Evolutionary conservation across 2,797 vertebrate species (phyloP).

Genomic region (Brachyalestes nurse): DNA sequence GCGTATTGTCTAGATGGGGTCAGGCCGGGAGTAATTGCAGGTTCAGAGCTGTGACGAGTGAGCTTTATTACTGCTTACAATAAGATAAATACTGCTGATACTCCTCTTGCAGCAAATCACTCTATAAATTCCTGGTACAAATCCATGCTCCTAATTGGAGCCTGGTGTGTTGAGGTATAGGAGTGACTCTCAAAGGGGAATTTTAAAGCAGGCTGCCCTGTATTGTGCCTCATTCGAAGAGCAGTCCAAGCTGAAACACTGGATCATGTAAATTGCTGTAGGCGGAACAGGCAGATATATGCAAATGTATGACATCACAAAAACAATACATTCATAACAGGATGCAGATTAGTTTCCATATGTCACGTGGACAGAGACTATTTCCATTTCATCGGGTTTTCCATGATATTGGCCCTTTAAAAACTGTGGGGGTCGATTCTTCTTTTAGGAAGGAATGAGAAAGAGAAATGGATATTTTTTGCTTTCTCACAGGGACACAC

Average conservation of each 20-base stretch:
- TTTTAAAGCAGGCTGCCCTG: background rate
- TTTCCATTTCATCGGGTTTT: background rate
- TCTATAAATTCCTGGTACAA: background rate
- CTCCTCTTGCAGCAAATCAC: slow-evolving; percentile 44
- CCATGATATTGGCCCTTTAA: background rate
- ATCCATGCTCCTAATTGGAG: background rate
- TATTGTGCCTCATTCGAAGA: no score
- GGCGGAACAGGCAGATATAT: no score
- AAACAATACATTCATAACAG: no score
- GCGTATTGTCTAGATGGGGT: slow-evolving; percentile 59
- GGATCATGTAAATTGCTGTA: no score
- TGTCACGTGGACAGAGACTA: background rate
- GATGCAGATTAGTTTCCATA: background rate
- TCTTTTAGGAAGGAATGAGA: background rate
- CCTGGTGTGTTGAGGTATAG: background rate
- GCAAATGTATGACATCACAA: background rate
- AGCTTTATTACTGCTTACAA: slow-evolving; percentile 63
- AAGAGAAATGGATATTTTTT: background rate
- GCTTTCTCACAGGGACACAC: background rate
- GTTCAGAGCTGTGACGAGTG: background rate
- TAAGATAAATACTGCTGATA: slow-evolving; percentile 50
- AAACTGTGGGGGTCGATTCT: background rate
- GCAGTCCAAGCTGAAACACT: no score
- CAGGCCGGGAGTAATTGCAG: slow-evolving; percentile 67
- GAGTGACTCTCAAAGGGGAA: background rate